Percentiles rank a stretch among this genome's conserved stretches.
phyloP scores from a whole-genome alignment of 2,888 invertebrate genomes.

The Synergus itoensis region DNA sequence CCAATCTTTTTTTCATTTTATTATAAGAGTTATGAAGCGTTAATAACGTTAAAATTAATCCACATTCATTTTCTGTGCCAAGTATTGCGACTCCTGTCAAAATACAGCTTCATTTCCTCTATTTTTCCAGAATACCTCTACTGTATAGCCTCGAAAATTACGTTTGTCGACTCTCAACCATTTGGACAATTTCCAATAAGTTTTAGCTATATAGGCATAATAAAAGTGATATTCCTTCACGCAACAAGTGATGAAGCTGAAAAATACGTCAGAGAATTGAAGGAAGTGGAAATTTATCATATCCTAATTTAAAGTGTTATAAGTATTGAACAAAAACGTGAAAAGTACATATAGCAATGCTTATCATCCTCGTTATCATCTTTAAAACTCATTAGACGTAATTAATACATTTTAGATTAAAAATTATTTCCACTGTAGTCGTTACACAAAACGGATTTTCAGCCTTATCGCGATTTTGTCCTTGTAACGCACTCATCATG shows the following conservation, averaged over 20 bases:
- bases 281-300: neutral
- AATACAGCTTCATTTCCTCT: conserved; percentile 2
- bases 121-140: neutral
- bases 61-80: neutral
- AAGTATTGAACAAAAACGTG: neutral
- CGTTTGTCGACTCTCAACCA: neutral
- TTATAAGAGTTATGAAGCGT: neutral
- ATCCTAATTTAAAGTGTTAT: neutral
- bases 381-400: too few species aligned
- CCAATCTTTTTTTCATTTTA: neutral
- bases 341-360: too few species aligned
- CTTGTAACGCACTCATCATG: neutral
- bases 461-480: neutral
- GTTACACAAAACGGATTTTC: neutral
- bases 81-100: neutral
- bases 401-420: neutral
- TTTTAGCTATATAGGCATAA: neutral
- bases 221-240: neutral
- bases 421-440: neutral
- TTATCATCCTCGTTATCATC: too few species aligned
- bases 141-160: neutral
- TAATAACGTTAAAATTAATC: neutral
- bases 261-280: neutral
- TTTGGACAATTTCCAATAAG: neutral
- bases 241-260: neutral